phyloP scores from a whole-genome alignment of 2,113 vertebrate species.

The Albula goreensis region DNA sequence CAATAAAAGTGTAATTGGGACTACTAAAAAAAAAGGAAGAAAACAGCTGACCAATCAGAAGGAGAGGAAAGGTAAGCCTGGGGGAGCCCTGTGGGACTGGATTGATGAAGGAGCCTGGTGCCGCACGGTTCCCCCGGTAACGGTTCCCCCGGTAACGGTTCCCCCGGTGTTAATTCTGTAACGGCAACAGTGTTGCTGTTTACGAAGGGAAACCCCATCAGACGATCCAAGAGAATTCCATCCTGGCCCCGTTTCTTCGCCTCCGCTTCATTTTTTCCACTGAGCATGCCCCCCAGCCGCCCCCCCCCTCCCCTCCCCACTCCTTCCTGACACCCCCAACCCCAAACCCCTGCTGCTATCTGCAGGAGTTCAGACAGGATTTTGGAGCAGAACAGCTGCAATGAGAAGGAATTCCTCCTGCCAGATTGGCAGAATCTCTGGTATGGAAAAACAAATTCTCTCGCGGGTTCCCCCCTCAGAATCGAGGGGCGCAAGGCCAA shows the following conservation, averaged over 20 bases:
- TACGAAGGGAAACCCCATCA: constrained; percentile 80
- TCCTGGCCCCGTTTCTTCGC: constrained; percentile 54
- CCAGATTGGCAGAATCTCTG: constrained; percentile 77
- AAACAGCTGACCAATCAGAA: not conserved
- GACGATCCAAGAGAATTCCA: constrained; percentile 73
- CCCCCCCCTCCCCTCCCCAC: constrained; percentile 53
- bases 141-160: constrained; percentile 33
- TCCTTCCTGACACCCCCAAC: constrained; percentile 47
- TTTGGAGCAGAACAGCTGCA: constrained; percentile 76
- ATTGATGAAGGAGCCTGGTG: constrained; percentile 44
- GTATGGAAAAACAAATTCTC: constrained; percentile 76
- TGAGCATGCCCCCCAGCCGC: constrained; percentile 54
- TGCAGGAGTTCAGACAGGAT: constrained; percentile 74
- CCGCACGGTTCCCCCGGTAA: constrained; percentile 40
- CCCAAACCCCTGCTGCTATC: constrained; percentile 67
- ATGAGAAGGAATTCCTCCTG: constrained; percentile 64
- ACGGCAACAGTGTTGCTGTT: constrained; percentile 75
- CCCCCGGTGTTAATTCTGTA: constrained; percentile 54
- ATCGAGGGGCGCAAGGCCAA: constrained; percentile 71
- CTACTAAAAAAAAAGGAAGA: constrained; percentile 23
- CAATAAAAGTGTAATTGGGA: constrained; percentile 12
- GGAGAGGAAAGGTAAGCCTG: not conserved
- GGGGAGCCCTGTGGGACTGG: not conserved
- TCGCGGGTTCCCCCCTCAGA: constrained; percentile 74
- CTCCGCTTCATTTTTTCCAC: constrained; percentile 78